Percentiles rank a stretch among this genome's conserved stretches.
Evolutionary conservation across 1,140 invertebrate species (phyloP).

Genomic region (Cataglyphis hispanica): DNA sequence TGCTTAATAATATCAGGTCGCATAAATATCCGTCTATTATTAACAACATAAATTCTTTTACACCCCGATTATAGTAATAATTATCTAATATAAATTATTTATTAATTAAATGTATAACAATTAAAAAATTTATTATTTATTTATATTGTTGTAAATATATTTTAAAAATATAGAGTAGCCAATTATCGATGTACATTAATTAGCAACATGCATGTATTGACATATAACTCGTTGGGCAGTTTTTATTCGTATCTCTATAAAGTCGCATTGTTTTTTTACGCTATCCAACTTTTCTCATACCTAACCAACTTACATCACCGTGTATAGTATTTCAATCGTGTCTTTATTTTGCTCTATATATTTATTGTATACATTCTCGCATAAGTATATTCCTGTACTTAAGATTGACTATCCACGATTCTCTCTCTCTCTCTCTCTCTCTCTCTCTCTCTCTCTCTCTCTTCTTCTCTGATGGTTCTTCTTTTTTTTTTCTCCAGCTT

Average conservation of each 20-base stretch:
- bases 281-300: slow-evolving; percentile 34
- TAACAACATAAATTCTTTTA: background rate
- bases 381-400: slow-evolving; percentile 23
- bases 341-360: background rate
- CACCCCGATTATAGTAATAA: background rate
- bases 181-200: background rate
- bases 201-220: background rate
- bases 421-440: background rate
- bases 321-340: slow-evolving; percentile 35
- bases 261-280: slow-evolving; percentile 15
- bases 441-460: background rate
- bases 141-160: background rate
- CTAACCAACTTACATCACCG: slow-evolving; percentile 43
- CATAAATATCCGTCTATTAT: background rate
- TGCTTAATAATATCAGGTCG: slow-evolving; percentile 39
- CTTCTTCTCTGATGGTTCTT: slow-evolving; percentile 1
- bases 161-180: background rate
- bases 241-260: background rate
- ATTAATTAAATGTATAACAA: background rate
- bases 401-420: slow-evolving; percentile 60
- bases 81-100: background rate
- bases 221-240: background rate
- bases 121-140: slow-evolving; percentile 14
- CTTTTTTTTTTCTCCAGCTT: slow-evolving; percentile 46
- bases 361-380: slow-evolving; percentile 33